Conservation (phyloP, 2,888 invertebrate species). For the Acleris cristana region DNA sequence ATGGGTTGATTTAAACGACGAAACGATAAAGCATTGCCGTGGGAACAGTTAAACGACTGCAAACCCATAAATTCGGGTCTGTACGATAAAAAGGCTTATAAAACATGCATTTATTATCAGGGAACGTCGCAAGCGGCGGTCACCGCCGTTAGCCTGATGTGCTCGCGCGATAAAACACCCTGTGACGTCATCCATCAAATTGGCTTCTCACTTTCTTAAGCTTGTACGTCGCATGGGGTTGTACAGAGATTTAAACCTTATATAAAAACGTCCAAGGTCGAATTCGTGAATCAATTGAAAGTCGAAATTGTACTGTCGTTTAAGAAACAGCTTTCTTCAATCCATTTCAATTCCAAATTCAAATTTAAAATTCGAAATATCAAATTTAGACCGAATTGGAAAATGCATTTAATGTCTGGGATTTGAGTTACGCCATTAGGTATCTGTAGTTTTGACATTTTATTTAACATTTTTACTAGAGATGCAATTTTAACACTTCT, state of each 20-base stretch:
- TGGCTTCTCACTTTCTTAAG: too few species aligned
- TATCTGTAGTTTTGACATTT: too few species aligned
- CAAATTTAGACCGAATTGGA: too few species aligned
- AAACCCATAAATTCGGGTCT: conserved; percentile 61
- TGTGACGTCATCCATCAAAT: conserved; percentile 12
- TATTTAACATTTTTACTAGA: too few species aligned
- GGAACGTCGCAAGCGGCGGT: conserved; percentile 39
- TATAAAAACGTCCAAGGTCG: too few species aligned
- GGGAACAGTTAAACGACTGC: conserved; percentile 64
- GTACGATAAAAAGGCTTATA: conserved; percentile 67
- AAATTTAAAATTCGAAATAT: neutral
- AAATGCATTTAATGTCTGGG: too few species aligned
- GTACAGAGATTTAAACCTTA: too few species aligned
- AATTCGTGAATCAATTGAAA: too few species aligned
- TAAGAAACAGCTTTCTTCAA: neutral
- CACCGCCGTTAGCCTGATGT: conserved; percentile 65
- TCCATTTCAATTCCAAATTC: neutral
- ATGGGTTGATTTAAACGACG: conserved; percentile 53
- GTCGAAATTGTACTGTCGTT: neutral
- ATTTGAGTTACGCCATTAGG: too few species aligned
- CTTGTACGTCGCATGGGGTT: too few species aligned
- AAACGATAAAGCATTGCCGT: conserved; percentile 61
- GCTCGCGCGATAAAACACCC: conserved; percentile 55
- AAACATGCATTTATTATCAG: conserved; percentile 71
- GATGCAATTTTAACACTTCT: too few species aligned